Evolutionary conservation across 2,888 invertebrate species (phyloP), one percentile per base, ranked within the genome.

Genomic region (Tetanocera ferruginea): DNA sequence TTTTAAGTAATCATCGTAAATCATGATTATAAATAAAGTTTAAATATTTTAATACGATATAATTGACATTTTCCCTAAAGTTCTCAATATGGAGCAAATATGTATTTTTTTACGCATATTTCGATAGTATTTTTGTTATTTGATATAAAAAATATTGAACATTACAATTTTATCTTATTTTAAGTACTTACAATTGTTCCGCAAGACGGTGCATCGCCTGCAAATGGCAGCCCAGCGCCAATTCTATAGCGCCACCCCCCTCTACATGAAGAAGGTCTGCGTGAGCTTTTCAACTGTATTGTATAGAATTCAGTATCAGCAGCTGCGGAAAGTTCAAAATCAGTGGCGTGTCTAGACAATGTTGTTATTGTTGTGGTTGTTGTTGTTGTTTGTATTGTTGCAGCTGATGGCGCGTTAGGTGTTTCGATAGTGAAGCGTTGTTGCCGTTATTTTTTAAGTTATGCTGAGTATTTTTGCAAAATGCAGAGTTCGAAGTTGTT

Each of bases 121-220:
- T 37, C 8, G 1, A 1, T 37, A n/a, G n/a, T 37, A 6, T 37
- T 37, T 8, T 37, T 37, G 6, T 37, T 37, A 8, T 8, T 37
- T 37, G 1, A 6, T 37, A 6, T 6, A 37, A 4, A 37, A 37
- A 37, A 37, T 37, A 37, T 37, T 37, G 8, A 37, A 37, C 5
- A 8, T 43, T 43, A 14, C 2, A 1, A 1, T 43, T 2, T 43
- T 11, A 43, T 6, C 14, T 11, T 11, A 11, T 43, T 11, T 14
- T 3, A 31, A 43, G 11, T 82, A 89, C 90, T 90, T 82, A 90
- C 90, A 87, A 85, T 90, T 87, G 88, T 86, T 87, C 87, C 88
- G 85, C 87, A 87, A 87, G 86, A 84, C 89, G 90, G 89, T 89
- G 90, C 90, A 90, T 90, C 85, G 89, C 90, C 90, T 87, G 89